Percentiles rank a stretch among this genome's conserved stretches.
phyloP scores from a whole-genome alignment of 2,888 invertebrate genomes.

The Epistrophella euchroma region DNA sequence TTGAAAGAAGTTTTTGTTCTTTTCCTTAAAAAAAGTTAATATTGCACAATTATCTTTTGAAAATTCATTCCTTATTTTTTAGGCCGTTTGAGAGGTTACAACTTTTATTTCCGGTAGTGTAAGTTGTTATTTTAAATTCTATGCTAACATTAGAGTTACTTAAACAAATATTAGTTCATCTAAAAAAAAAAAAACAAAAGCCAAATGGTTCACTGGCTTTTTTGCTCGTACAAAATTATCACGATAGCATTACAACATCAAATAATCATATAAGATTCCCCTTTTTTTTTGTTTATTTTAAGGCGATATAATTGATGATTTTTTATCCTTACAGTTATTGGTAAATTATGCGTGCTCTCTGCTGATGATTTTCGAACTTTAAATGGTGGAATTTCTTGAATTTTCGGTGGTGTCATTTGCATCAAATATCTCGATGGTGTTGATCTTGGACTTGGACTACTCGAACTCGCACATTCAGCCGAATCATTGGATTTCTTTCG shows the following conservation, averaged over 20 bases:
- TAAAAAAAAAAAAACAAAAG: not conserved
- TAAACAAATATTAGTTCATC: too few species aligned
- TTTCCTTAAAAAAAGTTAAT: too few species aligned
- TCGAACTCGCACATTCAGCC: slow-evolving; percentile 81
- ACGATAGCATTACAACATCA: not conserved
- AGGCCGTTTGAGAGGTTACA: too few species aligned
- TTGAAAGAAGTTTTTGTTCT: too few species aligned
- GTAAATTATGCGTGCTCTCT: slow-evolving; percentile 84
- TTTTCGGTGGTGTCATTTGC: slow-evolving; percentile 80
- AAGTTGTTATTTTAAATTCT: too few species aligned
- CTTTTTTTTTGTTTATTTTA: too few species aligned
- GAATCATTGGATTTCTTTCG: slow-evolving; percentile 83
- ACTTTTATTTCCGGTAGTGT: too few species aligned
- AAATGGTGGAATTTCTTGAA: slow-evolving; percentile 85
- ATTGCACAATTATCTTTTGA: too few species aligned
- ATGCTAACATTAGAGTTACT: too few species aligned
- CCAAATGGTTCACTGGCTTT: not conserved
- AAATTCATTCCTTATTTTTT: too few species aligned
- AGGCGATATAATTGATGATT: too few species aligned
- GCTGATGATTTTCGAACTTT: slow-evolving; percentile 85
- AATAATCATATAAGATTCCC: not conserved
- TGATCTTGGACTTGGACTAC: slow-evolving; percentile 81
- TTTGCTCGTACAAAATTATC: not conserved
- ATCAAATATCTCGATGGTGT: slow-evolving; percentile 76
- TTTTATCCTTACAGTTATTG: slow-evolving; percentile 81